Base-by-base conservation (phyloP, 2,888 invertebrate genomes). In the Drosophila neutralis region DNA sequence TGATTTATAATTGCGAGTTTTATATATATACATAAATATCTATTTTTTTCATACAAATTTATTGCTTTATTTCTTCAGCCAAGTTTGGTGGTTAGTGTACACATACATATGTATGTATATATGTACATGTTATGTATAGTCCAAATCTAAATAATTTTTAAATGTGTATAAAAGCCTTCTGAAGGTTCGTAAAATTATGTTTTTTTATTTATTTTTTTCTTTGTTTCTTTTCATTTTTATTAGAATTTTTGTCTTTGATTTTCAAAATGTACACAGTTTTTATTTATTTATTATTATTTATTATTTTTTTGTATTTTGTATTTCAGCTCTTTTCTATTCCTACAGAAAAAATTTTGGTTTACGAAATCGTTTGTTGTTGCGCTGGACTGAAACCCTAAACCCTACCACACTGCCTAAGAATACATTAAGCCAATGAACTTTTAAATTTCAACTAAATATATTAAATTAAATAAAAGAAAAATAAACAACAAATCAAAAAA, bases 291-390 rank as follows among this genome's bases (percentile, higher is more conserved):
- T 52, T 52, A n/a, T 52, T 42, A 18, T 53, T 35, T 38, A 1
- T 52, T 68, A 36, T 38, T 31, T 48, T 51, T 67, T 51, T 27
- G 27, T 27, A 27, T 27, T 67, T 82, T 72, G 69, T 83, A 63
- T 77, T 79, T 83, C 68, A 80, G 78, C 80, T 80, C 67, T 70
- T 33, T 33, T 76, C 54, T 82, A 83, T 72, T 63, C 73, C 83
- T 84, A 83, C 70, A 78, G 82, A 84, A 76, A 78, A 84, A 84
- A 76, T 80, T 86, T 84, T 86, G 83, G 86, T 83, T 85, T 84
- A 64, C 80, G 82, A 83, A 85, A 82, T 77, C 40, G 52, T 72
- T 80, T 73, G 56, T 69, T 60, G 51, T 61, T 73, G 49, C 56
- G 67, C 52, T 74, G 69, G 66, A 71, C 78, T 76, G 67, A 73